Conservation (phyloP, 2,113 vertebrate species). For the Chaetura pelagica region DNA sequence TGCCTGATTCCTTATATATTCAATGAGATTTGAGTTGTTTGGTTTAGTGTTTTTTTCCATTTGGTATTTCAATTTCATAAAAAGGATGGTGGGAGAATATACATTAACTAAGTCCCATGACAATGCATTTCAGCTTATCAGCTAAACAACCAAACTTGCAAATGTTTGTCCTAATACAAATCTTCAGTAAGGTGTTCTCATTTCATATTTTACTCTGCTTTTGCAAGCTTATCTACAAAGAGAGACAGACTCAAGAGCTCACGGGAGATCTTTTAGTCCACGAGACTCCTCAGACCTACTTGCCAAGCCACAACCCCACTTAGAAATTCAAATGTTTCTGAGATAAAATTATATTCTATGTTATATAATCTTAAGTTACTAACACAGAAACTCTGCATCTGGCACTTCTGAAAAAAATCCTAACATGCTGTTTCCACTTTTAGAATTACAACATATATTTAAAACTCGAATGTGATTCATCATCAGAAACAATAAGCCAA, state of each 20-base stretch:
- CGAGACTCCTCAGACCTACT: not conserved
- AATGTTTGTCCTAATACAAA: not conserved
- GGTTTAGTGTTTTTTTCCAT: not conserved
- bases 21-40: not conserved
- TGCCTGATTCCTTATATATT: not conserved
- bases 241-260: fast-evolving
- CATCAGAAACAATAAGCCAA: not conserved
- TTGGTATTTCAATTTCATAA: not conserved
- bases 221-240: not conserved
- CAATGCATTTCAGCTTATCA: not conserved
- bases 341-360: not conserved
- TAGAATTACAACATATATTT: not conserved
- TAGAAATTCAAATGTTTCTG: not conserved
- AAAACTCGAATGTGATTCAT: not conserved
- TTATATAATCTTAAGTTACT: not conserved
- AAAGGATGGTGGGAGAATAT: not conserved
- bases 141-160: not conserved
- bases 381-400: not conserved
- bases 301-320: not conserved
- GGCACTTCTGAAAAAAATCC: not conserved
- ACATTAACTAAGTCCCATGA: not conserved
- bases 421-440: not conserved
- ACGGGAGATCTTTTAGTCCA: not conserved
- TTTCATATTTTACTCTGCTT: not conserved
- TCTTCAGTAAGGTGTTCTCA: not conserved